phyloP scores from a whole-genome alignment of 1,140 invertebrate genomes.

The Sitobion miscanthi region DNA sequence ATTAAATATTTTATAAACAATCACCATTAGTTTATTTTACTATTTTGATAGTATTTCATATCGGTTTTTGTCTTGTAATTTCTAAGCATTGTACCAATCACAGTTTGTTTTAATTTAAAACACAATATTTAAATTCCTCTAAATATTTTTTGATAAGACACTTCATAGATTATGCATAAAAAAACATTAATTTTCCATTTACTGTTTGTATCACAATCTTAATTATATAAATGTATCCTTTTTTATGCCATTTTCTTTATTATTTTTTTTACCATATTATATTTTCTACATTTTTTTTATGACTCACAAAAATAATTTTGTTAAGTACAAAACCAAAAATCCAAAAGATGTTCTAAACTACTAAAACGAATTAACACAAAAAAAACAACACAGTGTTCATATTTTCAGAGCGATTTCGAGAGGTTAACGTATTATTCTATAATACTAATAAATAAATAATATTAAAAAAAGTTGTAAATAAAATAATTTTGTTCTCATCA shows the following conservation, averaged over 20 bases:
- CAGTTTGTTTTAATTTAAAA: constrained; percentile 2
- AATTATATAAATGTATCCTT: background rate
- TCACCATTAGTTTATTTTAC: background rate
- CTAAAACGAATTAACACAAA: constrained; percentile 43
- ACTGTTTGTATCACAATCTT: background rate
- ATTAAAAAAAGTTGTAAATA: constrained; percentile 45
- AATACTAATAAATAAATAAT: constrained; percentile 30
- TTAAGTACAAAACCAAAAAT: constrained; percentile 45
- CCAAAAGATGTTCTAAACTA: constrained; percentile 49
- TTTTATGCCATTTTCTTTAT: background rate
- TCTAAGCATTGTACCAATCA: constrained; percentile 27
- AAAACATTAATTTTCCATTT: background rate
- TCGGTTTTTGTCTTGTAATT: background rate
- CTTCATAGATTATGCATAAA: background rate
- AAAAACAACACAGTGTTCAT: constrained; percentile 49
- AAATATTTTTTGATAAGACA: background rate
- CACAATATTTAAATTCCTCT: too few relatives aligned
- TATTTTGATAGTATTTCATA: background rate
- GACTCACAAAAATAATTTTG: constrained; percentile 46
- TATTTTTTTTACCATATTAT: constrained; percentile 4
- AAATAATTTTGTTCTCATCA: constrained; percentile 40
- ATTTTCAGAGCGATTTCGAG: constrained; percentile 54
- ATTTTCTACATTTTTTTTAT: constrained; percentile 40
- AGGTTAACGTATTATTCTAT: constrained; percentile 38
- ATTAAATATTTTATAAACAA: background rate